phyloP scores from a whole-genome alignment of 1,140 invertebrate genomes.

The Papilio glaucus region DNA sequence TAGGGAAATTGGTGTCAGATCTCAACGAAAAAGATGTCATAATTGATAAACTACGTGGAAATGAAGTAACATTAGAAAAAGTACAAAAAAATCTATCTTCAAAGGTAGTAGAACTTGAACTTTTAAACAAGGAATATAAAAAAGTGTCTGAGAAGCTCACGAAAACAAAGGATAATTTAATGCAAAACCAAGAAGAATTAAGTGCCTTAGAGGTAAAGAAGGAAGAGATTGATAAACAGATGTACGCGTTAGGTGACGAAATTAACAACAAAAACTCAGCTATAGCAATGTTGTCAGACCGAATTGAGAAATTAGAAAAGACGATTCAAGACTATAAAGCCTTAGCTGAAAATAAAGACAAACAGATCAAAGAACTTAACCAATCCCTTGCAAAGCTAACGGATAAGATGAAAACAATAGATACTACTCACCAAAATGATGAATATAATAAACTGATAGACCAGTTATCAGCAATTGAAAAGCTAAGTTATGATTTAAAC shows the following conservation, averaged over 20 bases:
- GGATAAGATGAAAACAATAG: slow-evolving; percentile 58
- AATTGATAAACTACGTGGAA: slow-evolving; percentile 58
- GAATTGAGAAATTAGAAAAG: slow-evolving; percentile 55
- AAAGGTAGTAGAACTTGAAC: slow-evolving; percentile 65
- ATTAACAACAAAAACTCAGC: slow-evolving; percentile 56
- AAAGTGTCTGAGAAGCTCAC: slow-evolving; percentile 53
- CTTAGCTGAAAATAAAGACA: slow-evolving; percentile 58
- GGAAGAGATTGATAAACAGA: slow-evolving; percentile 59
- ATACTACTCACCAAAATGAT: slow-evolving; percentile 57
- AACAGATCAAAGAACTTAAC: slow-evolving; percentile 70
- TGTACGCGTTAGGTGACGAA: slow-evolving; percentile 56
- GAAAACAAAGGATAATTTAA: slow-evolving; percentile 43
- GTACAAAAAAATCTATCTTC: slow-evolving; percentile 54
- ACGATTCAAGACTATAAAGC: slow-evolving; percentile 48
- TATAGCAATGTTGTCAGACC: slow-evolving; percentile 54
- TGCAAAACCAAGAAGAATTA: slow-evolving; percentile 55
- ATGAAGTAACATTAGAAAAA: slow-evolving; percentile 50
- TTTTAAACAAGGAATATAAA: slow-evolving; percentile 49
- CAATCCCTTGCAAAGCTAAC: slow-evolving; percentile 66
- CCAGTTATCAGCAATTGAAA: slow-evolving; percentile 60
- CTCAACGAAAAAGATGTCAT: slow-evolving; percentile 66
- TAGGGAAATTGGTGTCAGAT: slow-evolving; percentile 65
- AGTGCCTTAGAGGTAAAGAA: slow-evolving; percentile 57
- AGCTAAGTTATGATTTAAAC: slow-evolving; percentile 45
- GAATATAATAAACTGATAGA: slow-evolving; percentile 59